These are phyloP conservation scores for Oophaga sylvatica DNA, from an alignment of 2,797 vertebrate species.

Conservation along the genomic window DNA sequence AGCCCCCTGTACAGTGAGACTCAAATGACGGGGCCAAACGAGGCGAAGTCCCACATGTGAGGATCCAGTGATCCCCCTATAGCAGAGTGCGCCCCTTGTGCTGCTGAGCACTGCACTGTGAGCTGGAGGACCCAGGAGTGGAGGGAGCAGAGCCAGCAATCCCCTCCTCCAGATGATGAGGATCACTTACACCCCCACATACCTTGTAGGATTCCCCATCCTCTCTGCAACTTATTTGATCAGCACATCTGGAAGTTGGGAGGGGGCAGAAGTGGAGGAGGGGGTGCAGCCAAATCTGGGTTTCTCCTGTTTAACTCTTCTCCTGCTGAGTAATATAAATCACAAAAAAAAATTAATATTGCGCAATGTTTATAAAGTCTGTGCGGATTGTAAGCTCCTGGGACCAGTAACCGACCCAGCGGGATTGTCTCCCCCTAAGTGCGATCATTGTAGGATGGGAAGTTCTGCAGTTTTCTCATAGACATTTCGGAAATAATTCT, in stretches of 20 bases:
- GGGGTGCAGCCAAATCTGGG: slow-evolving; percentile 32
- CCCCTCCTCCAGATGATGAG: slow-evolving; percentile 37
- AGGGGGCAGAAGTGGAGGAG: slow-evolving; percentile 1
- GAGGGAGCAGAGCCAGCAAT: not conserved
- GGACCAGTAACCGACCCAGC: not conserved
- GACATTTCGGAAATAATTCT: not conserved
- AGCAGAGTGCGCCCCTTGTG: not conserved
- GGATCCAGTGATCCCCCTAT: slow-evolving; percentile 16
- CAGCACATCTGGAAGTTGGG: slow-evolving; percentile 56
- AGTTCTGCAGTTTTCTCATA: not conserved
- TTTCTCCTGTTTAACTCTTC: slow-evolving; percentile 33
- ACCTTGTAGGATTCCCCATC: slow-evolving; percentile 55
- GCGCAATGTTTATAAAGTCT: not conserved
- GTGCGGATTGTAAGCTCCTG: not conserved
- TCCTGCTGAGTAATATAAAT: not conserved
- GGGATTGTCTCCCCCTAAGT: not conserved
- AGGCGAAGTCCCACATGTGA: slow-evolving; percentile 27
- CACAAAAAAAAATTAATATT: not conserved
- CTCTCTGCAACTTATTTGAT: slow-evolving; percentile 54
- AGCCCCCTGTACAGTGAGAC: not conserved
- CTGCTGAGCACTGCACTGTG: not conserved
- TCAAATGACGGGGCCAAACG: not conserved
- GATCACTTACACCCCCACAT: slow-evolving; percentile 57
- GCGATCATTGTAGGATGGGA: too few relatives aligned
- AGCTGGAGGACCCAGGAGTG: not conserved